phyloP scores from a whole-genome alignment of 2,113 vertebrate genomes.

The Ornithorhynchus anatinus region DNA sequence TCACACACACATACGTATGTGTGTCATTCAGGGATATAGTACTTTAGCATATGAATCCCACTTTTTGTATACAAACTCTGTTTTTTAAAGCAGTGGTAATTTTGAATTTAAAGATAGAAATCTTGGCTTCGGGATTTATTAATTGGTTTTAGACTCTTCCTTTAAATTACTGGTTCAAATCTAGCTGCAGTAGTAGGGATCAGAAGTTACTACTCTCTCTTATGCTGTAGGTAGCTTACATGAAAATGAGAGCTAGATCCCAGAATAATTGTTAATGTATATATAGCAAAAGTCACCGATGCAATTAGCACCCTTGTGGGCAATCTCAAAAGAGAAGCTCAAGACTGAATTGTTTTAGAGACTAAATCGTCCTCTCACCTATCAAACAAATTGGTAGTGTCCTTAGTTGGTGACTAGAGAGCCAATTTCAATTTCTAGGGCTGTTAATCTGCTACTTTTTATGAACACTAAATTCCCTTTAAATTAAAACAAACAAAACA shows the following conservation, averaged over 20 bases:
- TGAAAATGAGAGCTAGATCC: constrained; percentile 11
- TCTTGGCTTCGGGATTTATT: no score
- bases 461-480: constrained; percentile 46
- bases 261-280: constrained; percentile 22
- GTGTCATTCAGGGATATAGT: no score
- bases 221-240: not conserved
- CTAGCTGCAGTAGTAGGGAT: not conserved
- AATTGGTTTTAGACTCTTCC: not conserved
- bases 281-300: constrained; percentile 10
- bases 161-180: constrained; percentile 31
- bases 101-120: no score
- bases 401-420: constrained; percentile 27
- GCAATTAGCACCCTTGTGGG: constrained; percentile 22
- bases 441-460: constrained; percentile 40
- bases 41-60: no score
- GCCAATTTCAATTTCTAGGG: constrained; percentile 41
- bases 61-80: no score
- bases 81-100: no score
- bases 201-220: not conserved
- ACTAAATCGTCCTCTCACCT: constrained; percentile 19
- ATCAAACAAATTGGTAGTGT: constrained; percentile 20
- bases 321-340: constrained; percentile 27
- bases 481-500: constrained; percentile 51
- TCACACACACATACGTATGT: no score
- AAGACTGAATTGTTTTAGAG: not conserved